These are phyloP conservation scores for Campoplex nolae DNA, from an alignment of 2,888 invertebrate species.

Conservation along the genomic window DNA sequence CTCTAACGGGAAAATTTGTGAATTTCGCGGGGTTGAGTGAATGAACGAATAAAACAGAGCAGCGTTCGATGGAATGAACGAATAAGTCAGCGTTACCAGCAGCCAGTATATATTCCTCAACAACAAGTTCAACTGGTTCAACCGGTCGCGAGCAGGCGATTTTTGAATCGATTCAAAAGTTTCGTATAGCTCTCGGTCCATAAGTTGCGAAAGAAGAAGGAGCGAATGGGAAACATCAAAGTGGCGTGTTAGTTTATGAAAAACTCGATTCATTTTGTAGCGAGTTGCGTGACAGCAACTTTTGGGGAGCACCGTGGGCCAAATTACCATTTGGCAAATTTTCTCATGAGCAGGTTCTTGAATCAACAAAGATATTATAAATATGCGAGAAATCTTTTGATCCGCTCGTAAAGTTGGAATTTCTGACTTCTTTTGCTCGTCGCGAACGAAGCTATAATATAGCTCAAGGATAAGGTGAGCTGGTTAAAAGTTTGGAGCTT, in stretches of 20 bases:
- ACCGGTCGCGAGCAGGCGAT: neutral
- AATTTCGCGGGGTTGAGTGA: neutral
- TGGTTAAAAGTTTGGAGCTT: conserved; percentile 46
- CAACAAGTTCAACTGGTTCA: no score
- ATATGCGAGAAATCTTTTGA: conserved; percentile 37
- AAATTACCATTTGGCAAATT: conserved; percentile 24
- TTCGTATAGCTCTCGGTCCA: neutral
- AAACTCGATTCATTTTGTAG: neutral
- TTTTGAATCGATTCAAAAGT: no score
- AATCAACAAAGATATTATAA: conserved; percentile 39
- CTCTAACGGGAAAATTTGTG: neutral
- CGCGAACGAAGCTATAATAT: neutral
- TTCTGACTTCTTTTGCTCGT: conserved; percentile 7
- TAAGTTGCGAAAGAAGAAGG: neutral
- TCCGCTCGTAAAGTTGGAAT: conserved; percentile 29
- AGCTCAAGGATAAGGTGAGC: conserved; percentile 1
- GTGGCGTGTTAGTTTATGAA: neutral
- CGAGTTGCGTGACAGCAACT: no score
- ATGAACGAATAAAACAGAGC: neutral
- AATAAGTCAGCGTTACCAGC: no score
- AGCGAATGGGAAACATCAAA: neutral
- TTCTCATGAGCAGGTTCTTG: neutral
- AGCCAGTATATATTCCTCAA: no score
- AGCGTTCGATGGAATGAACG: no score
- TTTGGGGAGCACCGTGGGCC: no score